Conservation (phyloP, 2,797 vertebrate species). For the Psittacula derbiana region DNA sequence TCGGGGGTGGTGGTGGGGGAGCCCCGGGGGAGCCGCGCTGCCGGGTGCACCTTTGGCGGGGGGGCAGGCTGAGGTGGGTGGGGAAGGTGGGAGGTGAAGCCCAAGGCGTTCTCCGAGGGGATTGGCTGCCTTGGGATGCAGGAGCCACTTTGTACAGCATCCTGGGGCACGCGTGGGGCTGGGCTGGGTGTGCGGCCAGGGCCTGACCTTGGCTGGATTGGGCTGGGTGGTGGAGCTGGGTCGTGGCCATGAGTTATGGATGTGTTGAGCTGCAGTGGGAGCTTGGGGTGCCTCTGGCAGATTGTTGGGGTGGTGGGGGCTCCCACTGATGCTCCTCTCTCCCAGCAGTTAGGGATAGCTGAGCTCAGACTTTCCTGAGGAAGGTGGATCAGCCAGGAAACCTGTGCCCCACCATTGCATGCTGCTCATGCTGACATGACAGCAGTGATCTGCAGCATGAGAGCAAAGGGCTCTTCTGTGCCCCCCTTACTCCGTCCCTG, state of each 20-base stretch:
- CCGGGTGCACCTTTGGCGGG: background rate
- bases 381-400: background rate
- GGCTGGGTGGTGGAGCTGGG: background rate
- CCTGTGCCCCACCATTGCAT: background rate
- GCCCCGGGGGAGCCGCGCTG: background rate
- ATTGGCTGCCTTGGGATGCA: background rate
- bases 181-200: background rate
- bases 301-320: background rate
- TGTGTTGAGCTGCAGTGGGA: background rate
- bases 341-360: background rate
- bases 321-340: background rate
- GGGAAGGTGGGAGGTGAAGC: background rate
- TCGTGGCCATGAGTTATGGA: background rate
- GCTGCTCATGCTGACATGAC: background rate
- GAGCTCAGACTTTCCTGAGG: background rate
- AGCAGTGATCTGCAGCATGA: background rate
- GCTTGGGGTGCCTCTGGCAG: background rate
- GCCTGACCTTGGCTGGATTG: background rate
- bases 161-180: background rate
- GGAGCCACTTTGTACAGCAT: background rate
- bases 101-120: background rate
- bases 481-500: accelerated
- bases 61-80: background rate
- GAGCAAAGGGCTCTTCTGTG: background rate
- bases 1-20: background rate